Evolutionary conservation across 2,797 vertebrate genomes (phyloP).

Genomic region (Acipenser oxyrinchus): DNA sequence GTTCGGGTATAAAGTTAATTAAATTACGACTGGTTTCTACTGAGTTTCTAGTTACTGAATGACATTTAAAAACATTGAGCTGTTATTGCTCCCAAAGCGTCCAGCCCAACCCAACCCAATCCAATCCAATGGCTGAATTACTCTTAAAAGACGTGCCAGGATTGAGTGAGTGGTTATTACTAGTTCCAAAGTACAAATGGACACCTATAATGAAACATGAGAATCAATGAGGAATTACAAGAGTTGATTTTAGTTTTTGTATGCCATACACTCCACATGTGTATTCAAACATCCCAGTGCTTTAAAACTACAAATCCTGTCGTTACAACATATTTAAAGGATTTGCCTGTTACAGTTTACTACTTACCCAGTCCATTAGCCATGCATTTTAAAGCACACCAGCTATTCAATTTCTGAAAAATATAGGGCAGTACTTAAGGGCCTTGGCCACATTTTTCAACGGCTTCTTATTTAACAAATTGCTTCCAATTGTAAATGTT

Average conservation of each 20-base stretch:
- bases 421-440: conserved; percentile 4
- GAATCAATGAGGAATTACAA: conserved; percentile 54
- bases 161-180: conserved; percentile 37
- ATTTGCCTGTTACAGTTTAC: not conserved
- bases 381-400: conserved; percentile 17
- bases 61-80: conserved; percentile 23
- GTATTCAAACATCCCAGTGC: not conserved
- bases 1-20: not conserved
- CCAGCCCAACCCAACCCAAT: conserved; percentile 17
- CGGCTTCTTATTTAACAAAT: conserved; percentile 43
- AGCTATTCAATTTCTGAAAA: conserved; percentile 20
- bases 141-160: conserved; percentile 29
- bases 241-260: conserved; percentile 17
- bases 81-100: conserved; percentile 7
- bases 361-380: conserved; percentile 32
- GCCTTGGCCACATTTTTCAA: conserved; percentile 31
- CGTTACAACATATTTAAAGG: not conserved
- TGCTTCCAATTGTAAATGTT: conserved; percentile 33
- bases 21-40: not conserved
- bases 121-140: conserved; percentile 28
- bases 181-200: conserved; percentile 35
- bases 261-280: not conserved
- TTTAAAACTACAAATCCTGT: conserved; percentile 5
- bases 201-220: conserved; percentile 32
- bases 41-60: not conserved